Evolutionary conservation across 2,888 invertebrate genomes (phyloP).

Genomic region (Sepioteuthis lessoniana): DNA sequence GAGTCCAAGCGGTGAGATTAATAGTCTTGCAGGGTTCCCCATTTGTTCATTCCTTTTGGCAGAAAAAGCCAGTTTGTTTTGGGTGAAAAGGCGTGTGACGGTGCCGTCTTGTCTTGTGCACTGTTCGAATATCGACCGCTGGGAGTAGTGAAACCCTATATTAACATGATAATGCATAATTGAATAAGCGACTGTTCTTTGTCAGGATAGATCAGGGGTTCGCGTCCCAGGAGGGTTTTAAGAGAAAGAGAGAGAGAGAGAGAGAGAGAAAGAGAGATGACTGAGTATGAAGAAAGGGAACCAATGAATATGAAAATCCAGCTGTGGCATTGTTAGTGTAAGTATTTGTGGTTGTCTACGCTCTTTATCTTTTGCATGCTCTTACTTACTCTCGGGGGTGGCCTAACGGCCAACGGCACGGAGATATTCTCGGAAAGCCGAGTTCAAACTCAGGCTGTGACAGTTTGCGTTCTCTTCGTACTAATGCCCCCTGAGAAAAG

Average conservation of each 20-base stretch:
- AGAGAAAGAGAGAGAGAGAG: not conserved
- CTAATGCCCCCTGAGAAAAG: too few species aligned
- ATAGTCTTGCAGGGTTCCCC: not conserved
- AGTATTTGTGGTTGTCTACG: too few species aligned
- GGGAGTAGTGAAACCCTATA: not conserved
- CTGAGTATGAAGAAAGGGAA: not conserved
- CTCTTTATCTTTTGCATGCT: too few species aligned
- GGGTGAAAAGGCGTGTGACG: not conserved
- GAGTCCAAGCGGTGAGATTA: not conserved
- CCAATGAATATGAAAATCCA: not conserved
- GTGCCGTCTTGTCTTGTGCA: not conserved
- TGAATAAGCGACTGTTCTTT: constrained; percentile 20
- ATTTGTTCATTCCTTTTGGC: not conserved
- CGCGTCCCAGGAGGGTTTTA: not conserved
- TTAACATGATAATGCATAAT: constrained; percentile 12
- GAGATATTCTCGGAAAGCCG: too few species aligned
- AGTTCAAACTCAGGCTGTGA: too few species aligned
- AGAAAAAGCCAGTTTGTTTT: not conserved
- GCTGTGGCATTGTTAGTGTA: too few species aligned
- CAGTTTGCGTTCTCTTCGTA: too few species aligned
- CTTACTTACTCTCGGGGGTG: too few species aligned
- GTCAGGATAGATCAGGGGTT: constrained; percentile 33
- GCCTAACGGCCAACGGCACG: too few species aligned
- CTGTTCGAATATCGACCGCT: not conserved
- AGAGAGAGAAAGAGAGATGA: not conserved